phyloP scores from a whole-genome alignment of 2,888 invertebrate genomes.

The Drosophila setosimentum region DNA sequence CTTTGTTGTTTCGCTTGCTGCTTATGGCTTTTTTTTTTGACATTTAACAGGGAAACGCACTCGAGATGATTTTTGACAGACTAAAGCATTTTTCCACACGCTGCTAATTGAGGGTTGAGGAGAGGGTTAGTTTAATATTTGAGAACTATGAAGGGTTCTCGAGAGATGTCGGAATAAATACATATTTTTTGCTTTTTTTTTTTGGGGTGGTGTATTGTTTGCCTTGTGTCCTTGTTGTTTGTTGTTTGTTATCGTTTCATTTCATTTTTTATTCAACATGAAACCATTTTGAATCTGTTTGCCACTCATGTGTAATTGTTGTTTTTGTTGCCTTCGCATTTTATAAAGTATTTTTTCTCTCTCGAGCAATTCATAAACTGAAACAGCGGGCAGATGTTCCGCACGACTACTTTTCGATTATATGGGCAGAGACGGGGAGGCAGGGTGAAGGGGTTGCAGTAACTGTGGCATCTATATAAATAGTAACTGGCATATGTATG shows the following conservation, averaged over 20 bases:
- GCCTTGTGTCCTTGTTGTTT: constrained; percentile 30
- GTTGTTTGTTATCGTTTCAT: constrained; percentile 70
- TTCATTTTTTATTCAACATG: constrained; percentile 58
- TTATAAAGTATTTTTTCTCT: constrained; percentile 21
- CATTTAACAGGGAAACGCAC: constrained; percentile 38
- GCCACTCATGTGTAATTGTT: constrained; percentile 29
- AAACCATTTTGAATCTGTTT: constrained; percentile 68
- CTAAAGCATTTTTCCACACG: constrained; percentile 16
- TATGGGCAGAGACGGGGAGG: constrained; percentile 34
- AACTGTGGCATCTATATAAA: constrained; percentile 8
- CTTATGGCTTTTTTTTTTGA: constrained; percentile 4
- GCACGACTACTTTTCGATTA: constrained; percentile 42
- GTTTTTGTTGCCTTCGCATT: constrained; percentile 9
- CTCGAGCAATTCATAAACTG: constrained; percentile 64
- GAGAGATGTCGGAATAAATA: constrained; percentile 2
- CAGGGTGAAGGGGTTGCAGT: background rate
- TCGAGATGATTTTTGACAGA: constrained; percentile 25
- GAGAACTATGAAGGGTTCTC: constrained; percentile 38
- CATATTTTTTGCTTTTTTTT: background rate
- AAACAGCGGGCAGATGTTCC: constrained; percentile 65
- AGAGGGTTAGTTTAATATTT: constrained; percentile 69
- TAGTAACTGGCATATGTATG: constrained; percentile 25
- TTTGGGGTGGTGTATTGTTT: constrained; percentile 38
- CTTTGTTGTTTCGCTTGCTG: background rate
- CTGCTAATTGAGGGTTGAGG: constrained; percentile 32